phyloP scores from a whole-genome alignment of 2,888 invertebrate genomes.

The Thecocarcelia acutangulata region DNA sequence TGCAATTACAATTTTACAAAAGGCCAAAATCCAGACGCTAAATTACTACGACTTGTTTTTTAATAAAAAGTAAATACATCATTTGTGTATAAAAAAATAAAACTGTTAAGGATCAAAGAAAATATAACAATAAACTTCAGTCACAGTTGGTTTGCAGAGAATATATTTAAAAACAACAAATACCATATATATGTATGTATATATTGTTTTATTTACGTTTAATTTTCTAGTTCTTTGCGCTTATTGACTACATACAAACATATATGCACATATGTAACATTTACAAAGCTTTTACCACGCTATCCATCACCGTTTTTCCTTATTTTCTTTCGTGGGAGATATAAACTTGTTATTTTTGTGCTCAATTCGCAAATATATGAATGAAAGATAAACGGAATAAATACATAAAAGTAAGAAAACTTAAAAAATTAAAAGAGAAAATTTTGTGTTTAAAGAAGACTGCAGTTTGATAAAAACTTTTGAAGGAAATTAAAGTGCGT shows the following conservation, averaged over 20 bases:
- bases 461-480: conserved; percentile 59
- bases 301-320: conserved; percentile 25
- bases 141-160: too few species aligned
- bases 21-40: neutral
- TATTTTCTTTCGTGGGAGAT: conserved; percentile 43
- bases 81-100: conserved; percentile 1
- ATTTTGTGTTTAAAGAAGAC: conserved; percentile 35
- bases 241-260: neutral
- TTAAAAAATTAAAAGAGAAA: conserved; percentile 11
- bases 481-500: conserved; percentile 48
- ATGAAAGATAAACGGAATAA: conserved; percentile 41
- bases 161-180: too few species aligned
- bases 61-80: conserved; percentile 50
- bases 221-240: too few species aligned
- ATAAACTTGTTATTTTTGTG: conserved; percentile 39
- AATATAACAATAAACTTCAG: too few species aligned
- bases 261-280: conserved; percentile 22
- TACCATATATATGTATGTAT: too few species aligned
- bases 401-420: conserved; percentile 15
- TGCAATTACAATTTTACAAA: conserved; percentile 18
- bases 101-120: too few species aligned
- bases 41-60: conserved; percentile 1
- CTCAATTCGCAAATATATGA: conserved; percentile 55
- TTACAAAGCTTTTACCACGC: neutral
- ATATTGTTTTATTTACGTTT: too few species aligned